A percentile compares a stretch with the other conserved stretches of the same genome.
phyloP scores from a whole-genome alignment of 2,113 vertebrate genomes.

The Ranitomeya imitator region DNA sequence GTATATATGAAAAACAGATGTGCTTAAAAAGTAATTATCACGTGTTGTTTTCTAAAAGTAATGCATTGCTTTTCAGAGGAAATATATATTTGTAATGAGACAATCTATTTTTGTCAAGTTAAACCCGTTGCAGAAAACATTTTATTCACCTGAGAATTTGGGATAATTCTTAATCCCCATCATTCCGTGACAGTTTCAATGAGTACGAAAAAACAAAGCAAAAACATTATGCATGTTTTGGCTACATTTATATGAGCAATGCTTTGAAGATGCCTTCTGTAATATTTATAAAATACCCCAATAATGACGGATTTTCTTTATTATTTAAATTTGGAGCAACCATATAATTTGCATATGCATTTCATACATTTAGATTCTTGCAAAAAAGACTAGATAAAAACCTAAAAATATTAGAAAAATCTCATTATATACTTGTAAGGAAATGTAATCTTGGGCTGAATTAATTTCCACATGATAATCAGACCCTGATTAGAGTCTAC shows the following conservation, averaged over 20 bases:
- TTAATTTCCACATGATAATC: too few relatives aligned
- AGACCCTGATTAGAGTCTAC: background rate
- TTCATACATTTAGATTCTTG: background rate
- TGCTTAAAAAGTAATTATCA: background rate
- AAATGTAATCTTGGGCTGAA: background rate
- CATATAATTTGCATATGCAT: background rate
- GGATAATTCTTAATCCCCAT: constrained; percentile 24
- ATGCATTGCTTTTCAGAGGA: background rate
- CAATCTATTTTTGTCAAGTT: background rate
- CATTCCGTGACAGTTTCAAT: constrained; percentile 38
- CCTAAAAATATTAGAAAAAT: background rate
- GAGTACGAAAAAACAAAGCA: background rate
- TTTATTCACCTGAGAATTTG: background rate
- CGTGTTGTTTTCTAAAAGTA: too few relatives aligned
- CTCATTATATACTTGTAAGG: background rate
- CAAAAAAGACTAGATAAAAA: background rate
- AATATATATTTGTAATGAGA: background rate
- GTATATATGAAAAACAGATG: background rate
- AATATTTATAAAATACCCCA: background rate
- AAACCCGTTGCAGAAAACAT: constrained; percentile 9
- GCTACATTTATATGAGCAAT: background rate
- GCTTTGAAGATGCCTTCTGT: constrained; percentile 23
- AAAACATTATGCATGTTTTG: constrained; percentile 22
- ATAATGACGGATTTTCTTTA: background rate
- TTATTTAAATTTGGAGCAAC: background rate